These are phyloP conservation scores for Anthrax anthrax DNA, from an alignment of 2,888 invertebrate species.

Conservation along the genomic window DNA sequence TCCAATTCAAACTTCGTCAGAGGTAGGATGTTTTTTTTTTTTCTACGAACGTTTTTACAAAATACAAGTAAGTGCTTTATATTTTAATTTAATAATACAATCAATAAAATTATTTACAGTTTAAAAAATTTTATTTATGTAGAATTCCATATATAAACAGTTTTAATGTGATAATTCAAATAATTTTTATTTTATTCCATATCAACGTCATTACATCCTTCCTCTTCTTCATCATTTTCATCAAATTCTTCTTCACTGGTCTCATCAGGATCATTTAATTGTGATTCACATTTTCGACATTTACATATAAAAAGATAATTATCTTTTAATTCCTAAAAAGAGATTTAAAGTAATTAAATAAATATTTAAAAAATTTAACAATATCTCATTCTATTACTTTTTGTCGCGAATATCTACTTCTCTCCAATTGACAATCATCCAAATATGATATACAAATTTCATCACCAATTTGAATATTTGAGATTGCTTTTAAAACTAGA, in stretches of 20 bases:
- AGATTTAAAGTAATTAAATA: constrained; percentile 14
- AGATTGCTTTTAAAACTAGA: constrained; percentile 54
- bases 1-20: too few species aligned
- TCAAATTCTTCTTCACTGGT: constrained; percentile 64
- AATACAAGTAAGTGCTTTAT: too few species aligned
- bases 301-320: constrained; percentile 72
- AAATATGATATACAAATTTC: constrained; percentile 87
- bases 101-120: too few species aligned
- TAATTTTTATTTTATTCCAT: too few species aligned
- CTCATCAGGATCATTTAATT: constrained; percentile 61
- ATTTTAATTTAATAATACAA: too few species aligned
- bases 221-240: constrained; percentile 11
- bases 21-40: too few species aligned
- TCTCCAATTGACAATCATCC: constrained; percentile 63
- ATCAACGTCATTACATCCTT: background rate
- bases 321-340: constrained; percentile 42
- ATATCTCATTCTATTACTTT: constrained; percentile 39
- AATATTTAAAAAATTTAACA: background rate
- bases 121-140: too few species aligned
- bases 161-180: too few species aligned
- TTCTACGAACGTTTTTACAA: too few species aligned
- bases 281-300: constrained; percentile 62
- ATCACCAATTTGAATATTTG: constrained; percentile 61
- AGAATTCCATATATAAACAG: too few species aligned
- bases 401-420: constrained; percentile 77